These are phyloP conservation scores for Lithophane leautieri DNA, from an alignment of 2,888 invertebrate species.

Conservation along the genomic window DNA sequence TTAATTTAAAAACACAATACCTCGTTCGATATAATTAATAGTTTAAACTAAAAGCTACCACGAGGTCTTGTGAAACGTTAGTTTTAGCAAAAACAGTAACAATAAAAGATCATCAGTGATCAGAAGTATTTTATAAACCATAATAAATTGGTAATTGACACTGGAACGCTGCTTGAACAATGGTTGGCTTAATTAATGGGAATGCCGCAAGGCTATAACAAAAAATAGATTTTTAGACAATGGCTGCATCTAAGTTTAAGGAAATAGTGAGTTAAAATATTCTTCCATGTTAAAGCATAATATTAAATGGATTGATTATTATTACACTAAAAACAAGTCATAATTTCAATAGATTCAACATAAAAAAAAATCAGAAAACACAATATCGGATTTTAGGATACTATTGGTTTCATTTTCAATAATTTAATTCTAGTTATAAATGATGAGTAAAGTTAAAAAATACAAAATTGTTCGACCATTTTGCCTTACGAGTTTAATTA, in stretches of 20 bases:
- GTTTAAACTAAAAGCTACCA: conserved; percentile 34
- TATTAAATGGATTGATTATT: background rate
- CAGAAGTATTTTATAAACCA: conserved; percentile 68
- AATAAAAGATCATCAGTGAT: conserved; percentile 65
- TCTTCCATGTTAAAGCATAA: background rate
- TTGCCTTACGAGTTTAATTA: background rate
- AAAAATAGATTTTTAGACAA: conserved; percentile 46
- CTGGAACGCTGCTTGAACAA: conserved; percentile 65
- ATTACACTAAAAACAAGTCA: background rate
- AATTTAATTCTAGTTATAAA: background rate
- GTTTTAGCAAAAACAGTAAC: conserved; percentile 50
- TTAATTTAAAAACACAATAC: conserved; percentile 11
- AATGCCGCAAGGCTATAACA: conserved; percentile 61
- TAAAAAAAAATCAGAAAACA: background rate
- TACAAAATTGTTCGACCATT: background rate
- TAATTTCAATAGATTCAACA: background rate
- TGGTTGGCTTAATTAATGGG: conserved; percentile 67
- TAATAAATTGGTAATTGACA: conserved; percentile 75
- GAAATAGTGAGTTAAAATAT: conserved; percentile 36
- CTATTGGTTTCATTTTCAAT: background rate
- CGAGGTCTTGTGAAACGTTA: conserved; percentile 6
- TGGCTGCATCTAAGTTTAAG: conserved; percentile 17
- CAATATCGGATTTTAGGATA: background rate
- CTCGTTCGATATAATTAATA: conserved; percentile 26
- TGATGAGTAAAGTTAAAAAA: background rate